Evolutionary conservation across 1,140 invertebrate species (phyloP).

Genomic region (Lutraria rhynchaena): DNA sequence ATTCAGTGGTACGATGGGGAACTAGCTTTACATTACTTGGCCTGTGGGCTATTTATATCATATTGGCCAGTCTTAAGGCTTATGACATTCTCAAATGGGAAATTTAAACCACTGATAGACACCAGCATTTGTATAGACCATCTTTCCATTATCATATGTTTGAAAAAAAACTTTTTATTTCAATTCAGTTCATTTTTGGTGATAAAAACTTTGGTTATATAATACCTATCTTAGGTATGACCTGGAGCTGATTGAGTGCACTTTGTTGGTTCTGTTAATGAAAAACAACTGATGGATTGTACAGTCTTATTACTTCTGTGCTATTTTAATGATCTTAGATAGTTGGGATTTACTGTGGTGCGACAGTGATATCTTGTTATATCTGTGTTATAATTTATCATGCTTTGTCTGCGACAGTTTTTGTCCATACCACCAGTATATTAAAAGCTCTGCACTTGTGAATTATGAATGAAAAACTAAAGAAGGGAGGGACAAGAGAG

Average conservation of each 20-base stretch:
- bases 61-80: conserved; percentile 83
- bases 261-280: background rate
- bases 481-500: too few species aligned
- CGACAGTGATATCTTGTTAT: too few species aligned
- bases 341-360: too few species aligned
- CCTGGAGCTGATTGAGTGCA: background rate
- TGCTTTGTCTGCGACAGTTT: too few species aligned
- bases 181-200: background rate
- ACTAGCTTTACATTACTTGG: conserved; percentile 79
- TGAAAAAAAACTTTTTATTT: background rate
- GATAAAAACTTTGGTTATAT: background rate
- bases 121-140: conserved; percentile 5
- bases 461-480: too few species aligned
- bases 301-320: too few species aligned
- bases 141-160: background rate
- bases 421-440: too few species aligned
- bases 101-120: conserved; percentile 41
- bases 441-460: too few species aligned
- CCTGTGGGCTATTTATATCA: conserved; percentile 84
- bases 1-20: conserved; percentile 71
- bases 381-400: too few species aligned
- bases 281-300: background rate
- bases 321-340: too few species aligned
- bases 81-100: conserved; percentile 75
- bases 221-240: background rate